Evolutionary conservation across 2,797 vertebrate species (phyloP).

Genomic region (Epinephelus malabaricus): DNA sequence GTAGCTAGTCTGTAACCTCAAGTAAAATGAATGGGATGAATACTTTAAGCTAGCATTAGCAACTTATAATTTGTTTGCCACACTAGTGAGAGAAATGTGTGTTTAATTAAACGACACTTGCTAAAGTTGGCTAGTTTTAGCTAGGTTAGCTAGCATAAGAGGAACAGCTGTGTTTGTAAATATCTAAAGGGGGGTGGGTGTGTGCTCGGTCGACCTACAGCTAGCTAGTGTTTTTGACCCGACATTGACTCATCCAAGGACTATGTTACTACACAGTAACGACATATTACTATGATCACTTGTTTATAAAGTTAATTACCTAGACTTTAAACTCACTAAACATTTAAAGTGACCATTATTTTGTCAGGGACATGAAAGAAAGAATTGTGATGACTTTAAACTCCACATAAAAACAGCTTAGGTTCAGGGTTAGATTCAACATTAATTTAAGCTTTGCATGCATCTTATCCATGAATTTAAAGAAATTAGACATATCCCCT

Average conservation of each 20-base stretch:
- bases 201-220: neutral
- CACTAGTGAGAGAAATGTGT: neutral
- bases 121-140: neutral
- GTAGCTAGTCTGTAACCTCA: conserved; percentile 49
- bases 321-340: accelerated
- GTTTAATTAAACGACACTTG: neutral
- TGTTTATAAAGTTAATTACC: neutral
- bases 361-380: neutral
- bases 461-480: neutral
- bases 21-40: conserved; percentile 8
- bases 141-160: conserved; percentile 24
- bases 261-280: conserved; percentile 13
- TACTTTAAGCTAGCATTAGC: neutral
- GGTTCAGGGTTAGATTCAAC: neutral
- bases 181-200: conserved; percentile 51
- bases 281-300: neutral
- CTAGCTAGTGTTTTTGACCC: conserved; percentile 8
- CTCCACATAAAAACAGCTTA: neutral
- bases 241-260: neutral
- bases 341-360: neutral
- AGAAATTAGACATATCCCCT: neutral
- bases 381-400: neutral
- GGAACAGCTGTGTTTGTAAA: conserved; percentile 85
- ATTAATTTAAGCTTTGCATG: too few relatives aligned
- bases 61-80: neutral